These are phyloP conservation scores for Erebia aethiops DNA, from an alignment of 2,888 invertebrate genomes.

Conservation along the genomic window DNA sequence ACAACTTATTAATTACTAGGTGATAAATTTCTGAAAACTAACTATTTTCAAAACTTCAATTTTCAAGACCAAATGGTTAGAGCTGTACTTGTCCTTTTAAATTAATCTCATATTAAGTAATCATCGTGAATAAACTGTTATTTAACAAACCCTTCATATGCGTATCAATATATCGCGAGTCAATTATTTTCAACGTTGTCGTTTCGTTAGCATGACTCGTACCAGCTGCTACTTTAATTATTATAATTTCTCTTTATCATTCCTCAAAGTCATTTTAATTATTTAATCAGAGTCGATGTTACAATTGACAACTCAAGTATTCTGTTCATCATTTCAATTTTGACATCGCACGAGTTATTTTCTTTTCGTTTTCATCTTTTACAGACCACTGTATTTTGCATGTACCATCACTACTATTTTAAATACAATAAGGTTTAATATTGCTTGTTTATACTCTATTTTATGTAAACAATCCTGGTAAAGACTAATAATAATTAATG, in stretches of 20 bases:
- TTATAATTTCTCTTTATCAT: conserved; percentile 24
- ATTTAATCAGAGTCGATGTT: conserved; percentile 15
- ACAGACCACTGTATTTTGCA: neutral
- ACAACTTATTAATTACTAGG: no score
- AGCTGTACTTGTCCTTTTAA: neutral
- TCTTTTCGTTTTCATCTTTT: conserved; percentile 38
- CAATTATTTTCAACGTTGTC: neutral
- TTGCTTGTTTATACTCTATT: conserved; percentile 11
- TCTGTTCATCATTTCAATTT: conserved; percentile 27
- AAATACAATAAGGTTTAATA: neutral
- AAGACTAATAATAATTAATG: conserved; percentile 28
- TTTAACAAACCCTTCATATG: neutral
- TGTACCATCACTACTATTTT: conserved; percentile 1
- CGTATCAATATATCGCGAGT: neutral
- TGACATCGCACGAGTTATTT: conserved; percentile 33
- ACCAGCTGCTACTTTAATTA: conserved; percentile 12
- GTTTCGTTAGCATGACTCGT: neutral
- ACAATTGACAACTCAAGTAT: conserved; percentile 17
- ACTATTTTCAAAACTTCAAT: no score
- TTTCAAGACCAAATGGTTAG: no score
- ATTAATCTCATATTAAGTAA: neutral
- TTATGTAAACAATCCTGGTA: conserved; percentile 7
- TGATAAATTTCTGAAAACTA: no score
- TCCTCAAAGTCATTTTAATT: conserved; percentile 22
- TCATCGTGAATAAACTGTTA: neutral